Evolutionary conservation across 2,888 invertebrate species (phyloP), one percentile per base, ranked within the genome.

Genomic region (Eupithecia insigniata): DNA sequence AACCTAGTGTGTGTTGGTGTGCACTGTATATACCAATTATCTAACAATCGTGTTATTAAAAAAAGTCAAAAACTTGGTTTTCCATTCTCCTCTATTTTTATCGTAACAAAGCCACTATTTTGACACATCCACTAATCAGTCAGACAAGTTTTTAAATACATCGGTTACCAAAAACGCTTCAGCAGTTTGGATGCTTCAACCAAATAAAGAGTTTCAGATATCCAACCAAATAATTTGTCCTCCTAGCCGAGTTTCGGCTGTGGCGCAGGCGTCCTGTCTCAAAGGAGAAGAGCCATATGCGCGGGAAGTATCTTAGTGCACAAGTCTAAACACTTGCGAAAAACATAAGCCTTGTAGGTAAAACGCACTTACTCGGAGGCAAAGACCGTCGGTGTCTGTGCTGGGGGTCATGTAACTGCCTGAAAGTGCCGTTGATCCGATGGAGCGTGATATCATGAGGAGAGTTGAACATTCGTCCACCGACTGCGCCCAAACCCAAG

Each of bases 401-500:
- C 71, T 91, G 88, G 0, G 85, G 87, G 78, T 95, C 95, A 82
- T 95, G 95, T 30, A 95, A 83, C 74, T 94, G 94, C 10, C 83
- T 85, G 84, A 95, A 95, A 30, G 93, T 90, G 43, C 95, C 95
- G 80, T 95, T 95, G 78, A 94, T 88, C 66, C 92, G 89, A 81
- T 95, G 95, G 26, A 94, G 84, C 16, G 93, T 91, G 69, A 95
- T 85, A 84, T 93, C 95, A 77, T 95, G 95, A 0, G 93, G 92
- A 0, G 94, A 94, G 60, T 89, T 92, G 84, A 96, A 96, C 78
- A 95, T 95, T 10, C 95, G 90, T 16, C 95, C 95, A 0, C 96
- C 96, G n/a, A 73, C 73, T 1, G 73, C 73, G n/a, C 73, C 74
- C 8, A 96, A 89, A 0, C 96, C 96, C 28, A 96, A 87, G 81